These are phyloP conservation scores for Luffia ferchaultella DNA, from an alignment of 2,888 invertebrate genomes.

Conservation along the genomic window DNA sequence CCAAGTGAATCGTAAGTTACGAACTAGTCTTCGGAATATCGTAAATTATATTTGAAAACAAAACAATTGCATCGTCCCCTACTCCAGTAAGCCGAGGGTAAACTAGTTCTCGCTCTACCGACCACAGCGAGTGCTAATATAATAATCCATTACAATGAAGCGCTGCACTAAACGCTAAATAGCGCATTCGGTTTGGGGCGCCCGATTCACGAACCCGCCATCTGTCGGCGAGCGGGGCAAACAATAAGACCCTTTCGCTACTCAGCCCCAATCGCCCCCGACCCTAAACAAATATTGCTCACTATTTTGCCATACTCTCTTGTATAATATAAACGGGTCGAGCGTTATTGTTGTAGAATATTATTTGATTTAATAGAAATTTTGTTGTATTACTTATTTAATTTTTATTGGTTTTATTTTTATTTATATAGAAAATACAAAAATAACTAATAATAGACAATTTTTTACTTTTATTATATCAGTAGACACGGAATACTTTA, in stretches of 20 bases:
- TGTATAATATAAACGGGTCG: not conserved
- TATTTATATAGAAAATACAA: no score
- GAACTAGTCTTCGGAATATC: no score
- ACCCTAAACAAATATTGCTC: slow-evolving; percentile 56
- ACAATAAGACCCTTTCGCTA: slow-evolving; percentile 49
- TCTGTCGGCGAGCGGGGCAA: slow-evolving; percentile 54
- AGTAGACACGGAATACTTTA: no score
- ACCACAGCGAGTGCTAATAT: slow-evolving; percentile 65
- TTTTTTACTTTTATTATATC: no score
- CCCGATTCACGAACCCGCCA: slow-evolving; percentile 37
- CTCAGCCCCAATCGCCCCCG: slow-evolving; percentile 44
- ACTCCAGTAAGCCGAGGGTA: not conserved
- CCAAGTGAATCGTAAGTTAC: no score
- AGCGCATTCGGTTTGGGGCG: slow-evolving; percentile 47
- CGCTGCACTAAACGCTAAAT: slow-evolving; percentile 59
- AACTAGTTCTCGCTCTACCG: slow-evolving; percentile 52
- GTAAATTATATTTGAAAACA: not conserved
- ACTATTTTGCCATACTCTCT: not conserved
- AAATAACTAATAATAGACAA: no score
- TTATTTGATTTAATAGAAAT: no score
- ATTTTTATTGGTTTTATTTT: no score
- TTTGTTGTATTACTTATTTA: no score
- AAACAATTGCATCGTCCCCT: not conserved
- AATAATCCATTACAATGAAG: slow-evolving; percentile 65
- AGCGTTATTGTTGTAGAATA: not conserved